A percentile compares a stretch with the other conserved stretches of the same genome.
Conservation (phyloP, 2,888 invertebrate genomes). For the Volucella bombylans region DNA sequence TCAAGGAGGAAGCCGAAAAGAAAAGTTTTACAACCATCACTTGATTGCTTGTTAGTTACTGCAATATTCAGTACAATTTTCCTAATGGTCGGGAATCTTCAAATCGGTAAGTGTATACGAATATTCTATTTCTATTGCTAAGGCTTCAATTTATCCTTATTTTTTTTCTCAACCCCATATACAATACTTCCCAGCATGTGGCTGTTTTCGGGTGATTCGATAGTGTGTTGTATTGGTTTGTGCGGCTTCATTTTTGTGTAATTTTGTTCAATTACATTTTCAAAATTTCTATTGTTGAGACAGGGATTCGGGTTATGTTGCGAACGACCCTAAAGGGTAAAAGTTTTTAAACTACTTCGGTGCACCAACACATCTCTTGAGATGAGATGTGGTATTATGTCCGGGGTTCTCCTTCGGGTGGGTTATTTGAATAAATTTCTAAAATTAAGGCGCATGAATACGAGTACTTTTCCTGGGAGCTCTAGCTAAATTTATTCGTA, state of each 20-base stretch:
- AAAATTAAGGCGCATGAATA: no score
- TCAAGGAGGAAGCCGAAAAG: constrained; percentile 70
- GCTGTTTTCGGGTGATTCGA: neutral
- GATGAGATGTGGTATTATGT: no score
- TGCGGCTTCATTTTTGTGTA: neutral
- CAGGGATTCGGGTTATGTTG: neutral
- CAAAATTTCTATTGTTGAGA: constrained; percentile 19
- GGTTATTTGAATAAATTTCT: no score
- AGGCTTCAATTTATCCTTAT: neutral
- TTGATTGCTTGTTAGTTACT: constrained; percentile 72
- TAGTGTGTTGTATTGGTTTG: neutral
- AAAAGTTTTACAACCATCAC: constrained; percentile 70
- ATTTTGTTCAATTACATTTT: constrained; percentile 49
- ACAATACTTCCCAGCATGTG: neutral
- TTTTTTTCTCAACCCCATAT: neutral
- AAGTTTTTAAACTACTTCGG: no score
- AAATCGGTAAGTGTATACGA: constrained; percentile 64
- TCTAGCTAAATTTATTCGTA: no score
- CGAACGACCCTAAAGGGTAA: no score
- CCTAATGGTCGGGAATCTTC: constrained; percentile 71
- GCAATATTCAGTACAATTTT: constrained; percentile 73
- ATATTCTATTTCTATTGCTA: constrained; percentile 5
- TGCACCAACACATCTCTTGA: no score
- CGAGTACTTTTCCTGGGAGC: no score
- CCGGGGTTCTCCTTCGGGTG: no score